Evolutionary conservation across 1,140 invertebrate genomes (phyloP), one percentile per base, ranked within the genome.

Genomic region (Hylaeus anthracinus): DNA sequence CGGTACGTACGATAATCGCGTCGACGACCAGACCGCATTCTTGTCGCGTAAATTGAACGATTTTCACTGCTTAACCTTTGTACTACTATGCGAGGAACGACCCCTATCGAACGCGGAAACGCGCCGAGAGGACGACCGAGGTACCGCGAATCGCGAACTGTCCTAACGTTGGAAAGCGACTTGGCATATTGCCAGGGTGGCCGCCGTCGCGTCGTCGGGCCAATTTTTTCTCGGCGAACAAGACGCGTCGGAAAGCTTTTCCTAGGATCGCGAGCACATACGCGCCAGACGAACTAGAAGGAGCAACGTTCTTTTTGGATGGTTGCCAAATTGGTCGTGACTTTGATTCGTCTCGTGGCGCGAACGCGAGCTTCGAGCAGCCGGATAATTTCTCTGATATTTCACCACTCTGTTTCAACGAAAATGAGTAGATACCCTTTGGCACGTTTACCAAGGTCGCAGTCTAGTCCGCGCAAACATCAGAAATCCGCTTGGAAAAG

Each of bases 1-100:
- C 95, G 96, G 96, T 97, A 94, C 95, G 84, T 78, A 72, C 58
- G 60, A 26, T 26, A 26, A 26, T 26, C 26, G 26, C 26, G 26
- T 26, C 26, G 26, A 26, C 26, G 26, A 26, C 26, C 26, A 26
- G 26, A 26, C 26, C 26, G 26, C 26, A 26, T 26, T 26, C 26
- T 26, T 26, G 26, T 26, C 26, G 26, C 26, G 26, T 26, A 26
- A 26, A 26, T 26, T 26, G 26, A 26, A 26, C 26, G 26, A 26
- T 26, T 26, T 26, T 26, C 26, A 26, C 26, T 26, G 26, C 26
- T 26, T 26, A 48, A 48, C 2, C 45, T 5, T 48, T 48, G 45
- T 48, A 26, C 45, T 3, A 8, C 45, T 6, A 48, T 48, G 45
- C 45, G 8, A 8, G 5, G 8, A 48, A 48, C 8, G 8, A 1